Percentiles rank a stretch among this genome's conserved stretches.
Conservation (phyloP, 2,113 vertebrate species). For the Gallinago jamesoni region DNA sequence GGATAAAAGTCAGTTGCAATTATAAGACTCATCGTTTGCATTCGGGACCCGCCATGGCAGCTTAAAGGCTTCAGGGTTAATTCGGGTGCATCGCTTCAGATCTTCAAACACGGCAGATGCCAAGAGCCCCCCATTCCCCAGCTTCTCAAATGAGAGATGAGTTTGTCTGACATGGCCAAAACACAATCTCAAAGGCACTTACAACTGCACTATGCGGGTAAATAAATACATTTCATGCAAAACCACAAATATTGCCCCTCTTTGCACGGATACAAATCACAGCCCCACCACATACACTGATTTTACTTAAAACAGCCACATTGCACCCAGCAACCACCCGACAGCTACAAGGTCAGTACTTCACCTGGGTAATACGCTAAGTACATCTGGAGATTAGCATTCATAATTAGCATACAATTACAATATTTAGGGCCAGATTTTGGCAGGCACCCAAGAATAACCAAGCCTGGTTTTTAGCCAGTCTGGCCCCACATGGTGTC, state of each 20-base stretch:
- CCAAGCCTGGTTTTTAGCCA: not conserved
- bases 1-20: not conserved
- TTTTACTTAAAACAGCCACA: not conserved
- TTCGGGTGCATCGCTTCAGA: not conserved
- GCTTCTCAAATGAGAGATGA: not conserved
- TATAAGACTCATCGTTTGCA: not conserved
- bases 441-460: not conserved
- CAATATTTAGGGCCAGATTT: not conserved
- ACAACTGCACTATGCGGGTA: not conserved
- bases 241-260: not conserved
- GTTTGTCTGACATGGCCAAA: not conserved
- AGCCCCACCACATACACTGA: not conserved
- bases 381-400: not conserved
- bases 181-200: not conserved
- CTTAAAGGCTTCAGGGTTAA: not conserved
- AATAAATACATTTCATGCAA: not conserved
- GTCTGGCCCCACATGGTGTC: rapidly evolving
- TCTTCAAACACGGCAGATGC: not conserved
- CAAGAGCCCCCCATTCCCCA: not conserved
- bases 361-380: not conserved
- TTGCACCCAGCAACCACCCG: not conserved
- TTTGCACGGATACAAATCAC: not conserved
- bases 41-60: not conserved
- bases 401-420: not conserved
- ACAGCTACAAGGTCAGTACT: not conserved